A percentile compares a stretch with the other conserved stretches of the same genome.
Conservation (phyloP, 2,797 vertebrate species). For the Leucoraja ocellata region DNA sequence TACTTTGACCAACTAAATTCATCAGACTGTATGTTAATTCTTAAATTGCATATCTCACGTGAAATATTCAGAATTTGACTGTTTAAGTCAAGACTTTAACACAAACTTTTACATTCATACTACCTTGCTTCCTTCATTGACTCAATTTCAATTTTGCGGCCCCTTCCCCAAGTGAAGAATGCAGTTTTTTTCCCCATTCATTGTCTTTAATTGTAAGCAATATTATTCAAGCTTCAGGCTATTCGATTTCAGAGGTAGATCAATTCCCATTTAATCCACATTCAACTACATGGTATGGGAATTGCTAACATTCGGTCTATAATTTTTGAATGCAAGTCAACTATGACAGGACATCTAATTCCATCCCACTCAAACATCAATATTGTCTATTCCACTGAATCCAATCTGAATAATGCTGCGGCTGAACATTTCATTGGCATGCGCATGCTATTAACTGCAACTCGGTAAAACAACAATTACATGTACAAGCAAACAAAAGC, state of each 20-base stretch:
- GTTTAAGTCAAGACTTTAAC: too few species aligned
- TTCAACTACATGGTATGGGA: slow-evolving; percentile 37
- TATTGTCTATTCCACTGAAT: slow-evolving; percentile 34
- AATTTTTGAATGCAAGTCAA: slow-evolving; percentile 36
- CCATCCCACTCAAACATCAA: slow-evolving; percentile 6
- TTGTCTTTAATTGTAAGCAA: slow-evolving; percentile 16
- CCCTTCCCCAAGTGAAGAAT: not conserved
- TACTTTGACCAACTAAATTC: not conserved
- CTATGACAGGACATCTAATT: slow-evolving; percentile 21
- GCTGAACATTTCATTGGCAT: slow-evolving; percentile 49
- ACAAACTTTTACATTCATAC: not conserved
- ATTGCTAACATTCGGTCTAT: slow-evolving; percentile 39
- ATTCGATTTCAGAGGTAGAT: slow-evolving; percentile 41
- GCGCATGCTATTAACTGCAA: slow-evolving; percentile 50
- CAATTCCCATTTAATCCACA: slow-evolving; percentile 40
- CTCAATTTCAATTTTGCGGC: not conserved
- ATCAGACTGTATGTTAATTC: not conserved
- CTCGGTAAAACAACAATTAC: slow-evolving; percentile 65
- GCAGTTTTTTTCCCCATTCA: not conserved
- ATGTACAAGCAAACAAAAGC: slow-evolving; percentile 83
- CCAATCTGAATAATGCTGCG: slow-evolving; percentile 45
- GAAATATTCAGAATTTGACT: slow-evolving; percentile 44
- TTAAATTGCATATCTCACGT: not conserved
- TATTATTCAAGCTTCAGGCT: slow-evolving; percentile 40
- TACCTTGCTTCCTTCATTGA: not conserved